These are phyloP conservation scores for Brachionus manjavacas DNA, from an alignment of 1,140 invertebrate species.

Conservation along the genomic window DNA sequence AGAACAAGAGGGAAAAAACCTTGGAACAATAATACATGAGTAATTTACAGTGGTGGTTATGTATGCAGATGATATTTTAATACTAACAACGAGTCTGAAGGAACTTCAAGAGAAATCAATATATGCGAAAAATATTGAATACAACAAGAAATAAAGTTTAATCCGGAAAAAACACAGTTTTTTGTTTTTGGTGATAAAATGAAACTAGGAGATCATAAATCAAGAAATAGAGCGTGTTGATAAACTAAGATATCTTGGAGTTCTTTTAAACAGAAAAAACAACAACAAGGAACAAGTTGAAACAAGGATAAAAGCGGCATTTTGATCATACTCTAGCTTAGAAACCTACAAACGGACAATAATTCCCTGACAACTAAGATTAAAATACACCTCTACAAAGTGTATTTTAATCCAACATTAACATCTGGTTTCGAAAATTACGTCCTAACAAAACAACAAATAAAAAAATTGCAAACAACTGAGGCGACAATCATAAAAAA, in stretches of 20 bases:
- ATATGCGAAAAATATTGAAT: not conserved
- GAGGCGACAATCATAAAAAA: too few species aligned
- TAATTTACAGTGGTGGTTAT: not conserved
- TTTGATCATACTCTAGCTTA: too few species aligned
- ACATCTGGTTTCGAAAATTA: not conserved
- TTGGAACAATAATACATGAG: not conserved
- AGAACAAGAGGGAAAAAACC: not conserved
- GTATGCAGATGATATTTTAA: not conserved
- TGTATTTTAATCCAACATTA: not conserved
- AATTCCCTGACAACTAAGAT: not conserved
- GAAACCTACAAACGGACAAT: not conserved
- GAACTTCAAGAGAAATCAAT: not conserved
- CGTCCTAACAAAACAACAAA: too few species aligned
- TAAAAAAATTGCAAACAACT: too few species aligned
- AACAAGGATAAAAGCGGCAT: not conserved
- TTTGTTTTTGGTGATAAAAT: not conserved
- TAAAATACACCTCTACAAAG: not conserved
- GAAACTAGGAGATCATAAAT: not conserved
- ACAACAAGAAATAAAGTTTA: not conserved
- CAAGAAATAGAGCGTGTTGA: not conserved
- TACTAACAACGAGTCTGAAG: not conserved
- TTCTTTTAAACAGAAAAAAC: not conserved
- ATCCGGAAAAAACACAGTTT: too few species aligned
- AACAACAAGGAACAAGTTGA: not conserved
- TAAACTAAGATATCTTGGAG: not conserved